Evolutionary conservation across 2,888 invertebrate species (phyloP).

Genomic region (Hypsopygia costalis): DNA sequence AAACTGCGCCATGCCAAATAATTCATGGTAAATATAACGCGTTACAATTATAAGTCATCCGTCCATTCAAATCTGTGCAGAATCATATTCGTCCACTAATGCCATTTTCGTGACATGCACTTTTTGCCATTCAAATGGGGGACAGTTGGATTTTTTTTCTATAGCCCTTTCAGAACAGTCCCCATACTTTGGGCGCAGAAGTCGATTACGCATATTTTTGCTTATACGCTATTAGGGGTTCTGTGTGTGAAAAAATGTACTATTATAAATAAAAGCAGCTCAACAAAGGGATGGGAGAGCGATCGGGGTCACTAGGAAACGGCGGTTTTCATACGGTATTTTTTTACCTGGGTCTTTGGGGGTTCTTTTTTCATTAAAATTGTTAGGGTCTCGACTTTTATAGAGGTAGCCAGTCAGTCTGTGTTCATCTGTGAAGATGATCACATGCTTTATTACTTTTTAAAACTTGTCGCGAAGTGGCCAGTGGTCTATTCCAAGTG

Average conservation of each 20-base stretch:
- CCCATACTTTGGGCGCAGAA: conserved; percentile 34
- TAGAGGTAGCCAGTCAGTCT: conserved; percentile 75
- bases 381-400: conserved; percentile 59
- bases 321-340: conserved; percentile 78
- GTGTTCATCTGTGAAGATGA: conserved; percentile 79
- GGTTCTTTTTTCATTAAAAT: conserved; percentile 67
- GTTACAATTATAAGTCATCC: conserved; percentile 77
- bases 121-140: conserved; percentile 79
- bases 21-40: conserved; percentile 77
- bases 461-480: conserved; percentile 42
- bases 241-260: conserved; percentile 77
- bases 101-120: conserved; percentile 76
- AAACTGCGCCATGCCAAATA: conserved; percentile 74
- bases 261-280: conserved; percentile 76
- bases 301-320: conserved; percentile 81
- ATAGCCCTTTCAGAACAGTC: conserved; percentile 42
- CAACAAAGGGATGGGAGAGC: conserved; percentile 77
- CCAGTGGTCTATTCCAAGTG: conserved; percentile 52
- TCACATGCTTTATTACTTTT: conserved; percentile 69
- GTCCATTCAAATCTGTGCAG: conserved; percentile 68
- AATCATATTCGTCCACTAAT: conserved; percentile 77
- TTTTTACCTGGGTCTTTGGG: conserved; percentile 73
- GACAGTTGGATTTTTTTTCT: conserved; percentile 71
- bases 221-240: conserved; percentile 77
- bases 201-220: conserved; percentile 77